phyloP scores from a whole-genome alignment of 2,797 vertebrate genomes.

The Rhincodon typus region DNA sequence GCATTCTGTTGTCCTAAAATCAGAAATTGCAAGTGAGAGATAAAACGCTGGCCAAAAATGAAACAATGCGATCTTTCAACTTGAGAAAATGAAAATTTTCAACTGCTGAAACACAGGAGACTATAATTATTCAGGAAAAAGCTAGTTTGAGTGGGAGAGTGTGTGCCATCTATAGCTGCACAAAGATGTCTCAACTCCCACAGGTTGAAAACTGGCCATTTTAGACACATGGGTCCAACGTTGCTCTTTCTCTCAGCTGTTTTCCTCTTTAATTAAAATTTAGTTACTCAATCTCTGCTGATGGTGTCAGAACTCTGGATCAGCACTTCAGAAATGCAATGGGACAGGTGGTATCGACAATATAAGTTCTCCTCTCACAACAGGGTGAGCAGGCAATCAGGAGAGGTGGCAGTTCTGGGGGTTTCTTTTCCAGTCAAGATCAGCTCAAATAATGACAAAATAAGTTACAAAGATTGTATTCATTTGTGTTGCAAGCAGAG shows the following conservation, averaged over 20 bases:
- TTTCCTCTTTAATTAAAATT: not conserved
- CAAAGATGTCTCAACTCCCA: not conserved
- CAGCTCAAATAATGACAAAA: not conserved
- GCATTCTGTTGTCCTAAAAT: not conserved
- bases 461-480: not conserved
- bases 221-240: not conserved
- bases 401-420: not conserved
- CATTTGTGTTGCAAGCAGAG: not conserved
- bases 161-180: not conserved
- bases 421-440: not conserved
- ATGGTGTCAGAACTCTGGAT: not conserved
- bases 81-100: not conserved
- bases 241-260: not conserved
- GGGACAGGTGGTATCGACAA: not conserved
- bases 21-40: not conserved
- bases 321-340: not conserved
- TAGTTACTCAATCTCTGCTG: constrained; percentile 2
- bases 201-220: not conserved
- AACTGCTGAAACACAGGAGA: too few species aligned
- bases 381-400: too few species aligned
- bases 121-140: not conserved
- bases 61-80: not conserved
- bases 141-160: not conserved
- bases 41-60: not conserved
- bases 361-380: not conserved